These are phyloP conservation scores for Drosophila littoralis DNA, from an alignment of 1,140 invertebrate genomes.

Conservation along the genomic window DNA sequence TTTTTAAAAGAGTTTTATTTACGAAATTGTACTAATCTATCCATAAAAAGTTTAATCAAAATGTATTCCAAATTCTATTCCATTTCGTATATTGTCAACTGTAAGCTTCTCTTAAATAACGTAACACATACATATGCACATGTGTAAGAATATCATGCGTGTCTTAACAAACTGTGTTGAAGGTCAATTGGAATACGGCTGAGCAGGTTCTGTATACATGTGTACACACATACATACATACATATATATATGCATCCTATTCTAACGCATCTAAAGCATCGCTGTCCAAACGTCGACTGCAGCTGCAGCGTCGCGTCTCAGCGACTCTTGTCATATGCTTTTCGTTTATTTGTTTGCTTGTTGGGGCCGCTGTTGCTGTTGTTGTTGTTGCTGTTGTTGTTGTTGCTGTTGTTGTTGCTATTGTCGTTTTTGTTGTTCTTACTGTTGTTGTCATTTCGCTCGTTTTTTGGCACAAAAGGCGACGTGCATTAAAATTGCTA, in stretches of 20 bases:
- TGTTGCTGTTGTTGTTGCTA: conserved; percentile 13
- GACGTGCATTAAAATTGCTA: conserved; percentile 54
- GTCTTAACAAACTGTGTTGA: conserved; percentile 23
- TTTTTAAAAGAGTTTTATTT: too few species aligned
- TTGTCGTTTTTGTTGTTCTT: conserved; percentile 8
- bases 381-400: conserved; percentile 1
- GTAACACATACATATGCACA: neutral
- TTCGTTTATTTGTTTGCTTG: conserved; percentile 34
- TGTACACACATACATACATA: neutral
- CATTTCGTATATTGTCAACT: too few species aligned
- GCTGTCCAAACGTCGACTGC: conserved; percentile 13
- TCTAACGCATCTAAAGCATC: conserved; percentile 14
- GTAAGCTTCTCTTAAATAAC: too few species aligned
- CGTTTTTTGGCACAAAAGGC: conserved; percentile 43
- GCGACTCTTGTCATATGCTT: conserved; percentile 44
- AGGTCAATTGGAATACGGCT: conserved; percentile 38
- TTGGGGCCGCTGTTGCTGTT: neutral
- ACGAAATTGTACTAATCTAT: too few species aligned
- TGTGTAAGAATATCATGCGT: neutral
- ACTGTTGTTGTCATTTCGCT: conserved; percentile 8
- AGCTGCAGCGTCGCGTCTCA: conserved; percentile 23
- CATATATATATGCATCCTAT: neutral
- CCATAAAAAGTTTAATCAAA: too few species aligned
- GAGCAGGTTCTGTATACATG: conserved; percentile 13
- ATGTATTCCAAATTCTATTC: too few species aligned